Percentiles rank a stretch among this genome's conserved stretches.
These are phyloP conservation scores for Eupithecia insigniata DNA, from an alignment of 2,888 invertebrate species.

Conservation along the genomic window DNA sequence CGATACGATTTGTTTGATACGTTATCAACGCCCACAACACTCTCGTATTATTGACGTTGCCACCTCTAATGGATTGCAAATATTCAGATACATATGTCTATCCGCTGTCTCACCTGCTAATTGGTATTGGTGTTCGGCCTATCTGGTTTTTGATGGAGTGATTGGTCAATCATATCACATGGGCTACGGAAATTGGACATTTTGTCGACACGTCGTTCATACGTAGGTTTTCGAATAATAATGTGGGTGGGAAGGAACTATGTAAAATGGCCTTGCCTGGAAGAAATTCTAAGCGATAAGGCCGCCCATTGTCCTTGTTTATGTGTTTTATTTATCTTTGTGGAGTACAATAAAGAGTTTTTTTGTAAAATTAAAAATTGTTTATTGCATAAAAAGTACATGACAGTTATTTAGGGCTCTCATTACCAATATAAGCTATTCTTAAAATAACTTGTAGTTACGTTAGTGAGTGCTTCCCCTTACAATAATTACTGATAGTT, in stretches of 20 bases:
- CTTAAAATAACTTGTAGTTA: too few species aligned
- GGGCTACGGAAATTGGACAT: not conserved
- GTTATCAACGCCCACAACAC: constrained; percentile 45
- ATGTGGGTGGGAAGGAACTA: not conserved
- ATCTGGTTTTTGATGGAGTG: constrained; percentile 7
- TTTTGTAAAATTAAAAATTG: too few species aligned
- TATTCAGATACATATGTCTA: constrained; percentile 29
- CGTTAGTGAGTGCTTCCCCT: too few species aligned
- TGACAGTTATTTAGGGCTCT: too few species aligned
- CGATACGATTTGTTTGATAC: constrained; percentile 29
- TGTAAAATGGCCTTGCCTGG: too few species aligned
- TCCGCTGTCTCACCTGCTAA: constrained; percentile 18
- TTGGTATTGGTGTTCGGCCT: not conserved
- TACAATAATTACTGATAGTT: too few species aligned
- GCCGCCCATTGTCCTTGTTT: too few species aligned
- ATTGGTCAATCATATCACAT: not conserved
- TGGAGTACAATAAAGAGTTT: too few species aligned
- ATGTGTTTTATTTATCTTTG: too few species aligned
- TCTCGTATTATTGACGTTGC: constrained; percentile 43
- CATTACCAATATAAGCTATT: too few species aligned
- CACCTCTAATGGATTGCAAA: constrained; percentile 38
- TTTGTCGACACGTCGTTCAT: not conserved
- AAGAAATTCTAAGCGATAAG: too few species aligned
- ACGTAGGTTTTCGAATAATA: not conserved
- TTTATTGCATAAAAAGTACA: too few species aligned